Base-by-base conservation (phyloP, 2,113 vertebrate genomes). In the Thoracochromis brauschi region DNA sequence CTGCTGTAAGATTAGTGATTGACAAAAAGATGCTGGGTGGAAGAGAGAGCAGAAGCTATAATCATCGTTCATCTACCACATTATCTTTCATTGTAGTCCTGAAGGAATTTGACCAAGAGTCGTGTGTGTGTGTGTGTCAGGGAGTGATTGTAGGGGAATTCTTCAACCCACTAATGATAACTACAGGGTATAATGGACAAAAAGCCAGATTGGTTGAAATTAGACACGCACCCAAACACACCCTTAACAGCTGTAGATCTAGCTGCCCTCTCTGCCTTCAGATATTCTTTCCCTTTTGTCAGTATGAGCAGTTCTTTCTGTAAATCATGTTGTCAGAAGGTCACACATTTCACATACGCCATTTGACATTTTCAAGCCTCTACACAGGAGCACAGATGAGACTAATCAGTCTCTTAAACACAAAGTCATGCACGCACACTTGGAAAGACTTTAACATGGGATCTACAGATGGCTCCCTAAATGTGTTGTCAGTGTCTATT, bases 401-500 rank as follows among this genome's bases (percentile, higher is more conserved):
- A 71, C 19, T 35, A 33, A 26, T 31, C 55, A 29, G 40, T 51
- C 24, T 71, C 26, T 53, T 35, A 40, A 80, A 81, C 31, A 40
- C 63, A 14, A 16, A 26, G 7, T 47, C 45, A 81, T 11, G 35
- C 58, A 75, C 38, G 58, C 33, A 47, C 82, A 82, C 63, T 80
- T 42, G 45, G 53, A 81, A 85, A 89, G 80, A 83, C 83, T 82
- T 83, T 81, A 47, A 31, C 7, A 75, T 84, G 78, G 86, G 83
- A 82, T 82, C 4, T 82, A 40, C 80, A 89, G 87, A 88, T 88
- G 81, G 47, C n/a, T 83, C 33, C 24, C 17, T 80, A 86, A 91
- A 86, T 84, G 73, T 82, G 81, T 81, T 88, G 81, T 78, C 88
- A 88, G 58, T 84, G 53, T 89, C 75, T 55, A 75, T 91, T 87